Evolutionary conservation across 1,140 invertebrate species (phyloP).

Genomic region (Wiebesia pumilae): DNA sequence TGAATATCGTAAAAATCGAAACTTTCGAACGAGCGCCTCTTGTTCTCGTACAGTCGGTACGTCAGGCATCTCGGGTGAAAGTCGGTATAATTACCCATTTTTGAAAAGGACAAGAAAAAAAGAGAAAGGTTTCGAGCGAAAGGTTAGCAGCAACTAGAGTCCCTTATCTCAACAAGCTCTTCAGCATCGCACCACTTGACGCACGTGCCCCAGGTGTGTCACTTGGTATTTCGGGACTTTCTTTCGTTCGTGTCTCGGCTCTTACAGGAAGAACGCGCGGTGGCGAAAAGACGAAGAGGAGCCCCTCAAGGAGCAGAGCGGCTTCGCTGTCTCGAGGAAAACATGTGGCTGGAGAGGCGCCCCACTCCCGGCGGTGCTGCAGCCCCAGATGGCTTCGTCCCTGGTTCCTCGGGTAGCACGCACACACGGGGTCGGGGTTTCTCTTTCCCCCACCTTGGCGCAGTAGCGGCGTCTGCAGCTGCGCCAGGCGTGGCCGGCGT

Average conservation of each 20-base stretch:
- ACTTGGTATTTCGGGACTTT: too few relatives aligned
- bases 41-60: background rate
- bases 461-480: slow-evolving; percentile 56
- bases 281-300: background rate
- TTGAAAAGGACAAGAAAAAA: too few relatives aligned
- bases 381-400: slow-evolving; percentile 37
- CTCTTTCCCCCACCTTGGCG: slow-evolving; percentile 29
- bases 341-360: background rate
- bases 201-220: too few relatives aligned
- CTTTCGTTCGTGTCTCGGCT: too few relatives aligned
- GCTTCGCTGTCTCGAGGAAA: too few relatives aligned
- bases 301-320: too few relatives aligned
- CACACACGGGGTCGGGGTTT: too few relatives aligned
- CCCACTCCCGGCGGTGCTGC: background rate
- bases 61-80: background rate
- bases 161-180: too few relatives aligned
- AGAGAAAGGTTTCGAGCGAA: too few relatives aligned
- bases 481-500: slow-evolving; percentile 69
- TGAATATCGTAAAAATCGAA: background rate
- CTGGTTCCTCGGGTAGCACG: background rate
- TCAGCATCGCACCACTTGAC: too few relatives aligned
- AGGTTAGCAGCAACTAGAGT: too few relatives aligned
- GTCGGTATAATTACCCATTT: background rate
- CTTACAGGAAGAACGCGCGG: too few relatives aligned
- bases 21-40: background rate